phyloP scores from a whole-genome alignment of 2,888 invertebrate species.

The Dione vanillae region DNA sequence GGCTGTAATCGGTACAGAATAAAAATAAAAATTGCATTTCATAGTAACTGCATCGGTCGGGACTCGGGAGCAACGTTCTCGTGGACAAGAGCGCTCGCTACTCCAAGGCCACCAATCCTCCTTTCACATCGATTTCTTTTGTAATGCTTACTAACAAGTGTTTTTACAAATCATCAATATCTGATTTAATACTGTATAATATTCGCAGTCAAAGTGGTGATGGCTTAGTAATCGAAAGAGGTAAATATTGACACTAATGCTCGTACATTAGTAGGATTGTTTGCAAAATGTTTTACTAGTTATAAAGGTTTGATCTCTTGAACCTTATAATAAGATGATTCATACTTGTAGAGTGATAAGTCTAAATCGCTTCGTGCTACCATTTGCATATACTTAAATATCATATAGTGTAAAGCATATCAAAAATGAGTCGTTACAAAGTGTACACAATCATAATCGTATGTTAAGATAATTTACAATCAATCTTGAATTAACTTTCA shows the following conservation, averaged over 20 bases:
- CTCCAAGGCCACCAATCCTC: neutral
- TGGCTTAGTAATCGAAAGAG: neutral
- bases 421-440: too few species aligned
- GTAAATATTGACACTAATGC: slow-evolving; percentile 4
- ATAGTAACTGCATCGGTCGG: slow-evolving; percentile 1
- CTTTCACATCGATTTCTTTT: slow-evolving; percentile 5
- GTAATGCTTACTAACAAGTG: neutral
- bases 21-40: neutral
- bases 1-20: neutral
- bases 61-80: slow-evolving; percentile 3
- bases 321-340: slow-evolving; percentile 12
- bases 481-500: too few species aligned
- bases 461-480: too few species aligned
- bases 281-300: neutral
- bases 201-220: neutral
- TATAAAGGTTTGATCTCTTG: neutral
- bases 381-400: neutral
- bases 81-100: neutral
- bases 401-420: too few species aligned
- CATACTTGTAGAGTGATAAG: neutral
- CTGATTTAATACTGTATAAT: neutral
- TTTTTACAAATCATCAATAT: neutral
- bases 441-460: too few species aligned
- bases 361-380: neutral
- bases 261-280: slow-evolving; percentile 2